Conservation (phyloP, 1,140 invertebrate genomes). For the Andricus grossulariae region DNA sequence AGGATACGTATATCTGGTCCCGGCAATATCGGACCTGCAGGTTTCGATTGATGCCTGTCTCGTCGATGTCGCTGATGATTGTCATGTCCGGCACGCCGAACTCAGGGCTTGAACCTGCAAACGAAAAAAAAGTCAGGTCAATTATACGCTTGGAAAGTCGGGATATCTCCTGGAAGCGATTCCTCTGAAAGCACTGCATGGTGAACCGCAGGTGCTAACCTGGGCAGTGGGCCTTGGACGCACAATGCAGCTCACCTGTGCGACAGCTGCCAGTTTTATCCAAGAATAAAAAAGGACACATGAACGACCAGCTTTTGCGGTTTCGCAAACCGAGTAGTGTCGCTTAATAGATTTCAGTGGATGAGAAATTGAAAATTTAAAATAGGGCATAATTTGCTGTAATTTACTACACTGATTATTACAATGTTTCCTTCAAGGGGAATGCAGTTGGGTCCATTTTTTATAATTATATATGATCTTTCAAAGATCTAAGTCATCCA, state of each 20-base stretch:
- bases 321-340: background rate
- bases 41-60: slow-evolving; percentile 93
- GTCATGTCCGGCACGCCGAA: slow-evolving; percentile 93
- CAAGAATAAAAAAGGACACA: slow-evolving; percentile 17
- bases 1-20: slow-evolving; percentile 96
- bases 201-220: slow-evolving; percentile 22
- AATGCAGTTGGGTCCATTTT: no score
- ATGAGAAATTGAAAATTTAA: background rate
- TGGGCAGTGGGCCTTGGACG: slow-evolving; percentile 1
- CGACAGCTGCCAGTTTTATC: slow-evolving; percentile 26
- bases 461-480: no score
- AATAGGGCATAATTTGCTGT: background rate
- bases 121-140: slow-evolving; percentile 61
- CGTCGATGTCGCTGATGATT: slow-evolving; percentile 93
- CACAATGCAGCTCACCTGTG: slow-evolving; percentile 22
- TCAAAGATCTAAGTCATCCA: no score
- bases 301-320: slow-evolving; percentile 20
- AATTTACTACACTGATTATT: no score
- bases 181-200: slow-evolving; percentile 15
- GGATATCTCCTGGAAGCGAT: background rate
- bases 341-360: background rate
- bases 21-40: slow-evolving; percentile 88
- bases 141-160: slow-evolving; percentile 4
- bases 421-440: no score
- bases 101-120: slow-evolving; percentile 78